Evolutionary conservation across 1,140 invertebrate species (phyloP).

Genomic region (Bombus cullumanus): DNA sequence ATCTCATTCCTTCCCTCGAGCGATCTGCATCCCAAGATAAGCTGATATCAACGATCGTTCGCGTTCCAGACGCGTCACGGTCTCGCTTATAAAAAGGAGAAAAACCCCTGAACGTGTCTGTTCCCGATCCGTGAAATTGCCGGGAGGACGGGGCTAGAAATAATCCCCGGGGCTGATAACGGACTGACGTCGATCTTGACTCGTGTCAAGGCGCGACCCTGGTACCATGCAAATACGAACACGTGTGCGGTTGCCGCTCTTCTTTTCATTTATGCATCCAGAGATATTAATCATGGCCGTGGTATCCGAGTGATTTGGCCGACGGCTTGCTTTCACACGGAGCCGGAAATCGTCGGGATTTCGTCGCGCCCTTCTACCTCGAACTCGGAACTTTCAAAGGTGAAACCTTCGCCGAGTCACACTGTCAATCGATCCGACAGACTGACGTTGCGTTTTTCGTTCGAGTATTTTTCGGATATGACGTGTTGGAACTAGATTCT

Average conservation of each 20-base stretch:
- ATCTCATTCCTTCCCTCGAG: too few species aligned
- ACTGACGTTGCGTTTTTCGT: neutral
- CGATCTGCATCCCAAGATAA: neutral
- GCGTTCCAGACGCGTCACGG: neutral
- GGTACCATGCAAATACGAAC: constrained; percentile 58
- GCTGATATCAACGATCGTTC: neutral
- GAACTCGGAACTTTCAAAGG: constrained; percentile 21
- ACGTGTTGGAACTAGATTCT: neutral
- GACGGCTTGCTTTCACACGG: neutral
- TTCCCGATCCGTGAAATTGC: constrained; percentile 24
- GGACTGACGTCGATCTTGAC: constrained; percentile 45
- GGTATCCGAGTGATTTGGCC: neutral
- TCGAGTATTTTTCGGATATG: neutral
- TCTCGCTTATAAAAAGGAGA: neutral
- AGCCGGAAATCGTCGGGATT: constrained; percentile 2
- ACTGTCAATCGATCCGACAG: constrained; percentile 12
- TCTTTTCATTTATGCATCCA: neutral
- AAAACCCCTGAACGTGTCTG: constrained; percentile 8
- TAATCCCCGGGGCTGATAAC: constrained; percentile 43
- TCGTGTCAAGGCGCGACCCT: constrained; percentile 65
- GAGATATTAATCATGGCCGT: constrained; percentile 22
- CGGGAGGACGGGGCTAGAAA: constrained; percentile 18
- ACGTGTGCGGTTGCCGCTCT: neutral
- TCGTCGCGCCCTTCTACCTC: neutral
- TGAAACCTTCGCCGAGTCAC: constrained; percentile 20